phyloP scores from a whole-genome alignment of 2,888 invertebrate genomes.

The Acleris emargana region DNA sequence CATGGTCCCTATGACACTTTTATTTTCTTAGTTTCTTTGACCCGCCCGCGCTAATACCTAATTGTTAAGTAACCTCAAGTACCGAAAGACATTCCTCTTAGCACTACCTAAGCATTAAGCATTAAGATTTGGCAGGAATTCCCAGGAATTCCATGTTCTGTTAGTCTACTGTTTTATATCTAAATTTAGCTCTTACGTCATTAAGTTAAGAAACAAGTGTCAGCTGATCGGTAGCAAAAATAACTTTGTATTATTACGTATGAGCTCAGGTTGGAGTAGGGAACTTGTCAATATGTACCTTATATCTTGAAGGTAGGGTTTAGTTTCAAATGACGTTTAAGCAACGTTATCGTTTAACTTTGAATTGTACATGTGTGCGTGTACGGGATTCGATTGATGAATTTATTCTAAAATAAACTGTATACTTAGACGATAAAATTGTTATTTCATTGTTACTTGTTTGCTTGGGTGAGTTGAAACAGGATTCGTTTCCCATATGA shows the following conservation, averaged over 20 bases:
- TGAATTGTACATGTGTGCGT: constrained; percentile 31
- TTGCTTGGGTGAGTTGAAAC: constrained; percentile 57
- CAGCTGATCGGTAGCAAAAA: constrained; percentile 32
- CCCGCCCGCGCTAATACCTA: constrained; percentile 10
- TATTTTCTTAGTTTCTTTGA: not conserved
- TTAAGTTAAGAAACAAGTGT: constrained; percentile 23
- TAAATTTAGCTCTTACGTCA: constrained; percentile 36
- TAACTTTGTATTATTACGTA: constrained; percentile 61
- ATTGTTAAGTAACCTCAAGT: constrained; percentile 29
- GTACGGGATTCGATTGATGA: constrained; percentile 18
- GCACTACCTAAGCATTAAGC: too few relatives aligned
- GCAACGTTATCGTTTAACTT: constrained; percentile 33
- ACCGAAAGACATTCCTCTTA: constrained; percentile 43
- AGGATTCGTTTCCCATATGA: constrained; percentile 78
- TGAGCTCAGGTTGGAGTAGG: constrained; percentile 57
- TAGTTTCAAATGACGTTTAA: constrained; percentile 39
- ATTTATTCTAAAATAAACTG: constrained; percentile 9
- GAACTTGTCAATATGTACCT: constrained; percentile 38
- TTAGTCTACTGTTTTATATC: not conserved
- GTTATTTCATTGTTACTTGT: not conserved
- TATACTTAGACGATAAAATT: not conserved
- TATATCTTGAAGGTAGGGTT: constrained; percentile 31
- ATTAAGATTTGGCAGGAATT: constrained; percentile 50
- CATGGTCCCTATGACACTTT: too few relatives aligned
- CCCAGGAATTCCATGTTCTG: constrained; percentile 39